Percentiles rank a stretch among this genome's conserved stretches.
Conservation (phyloP, 2,888 invertebrate genomes). For the Coenonympha glycerion region DNA sequence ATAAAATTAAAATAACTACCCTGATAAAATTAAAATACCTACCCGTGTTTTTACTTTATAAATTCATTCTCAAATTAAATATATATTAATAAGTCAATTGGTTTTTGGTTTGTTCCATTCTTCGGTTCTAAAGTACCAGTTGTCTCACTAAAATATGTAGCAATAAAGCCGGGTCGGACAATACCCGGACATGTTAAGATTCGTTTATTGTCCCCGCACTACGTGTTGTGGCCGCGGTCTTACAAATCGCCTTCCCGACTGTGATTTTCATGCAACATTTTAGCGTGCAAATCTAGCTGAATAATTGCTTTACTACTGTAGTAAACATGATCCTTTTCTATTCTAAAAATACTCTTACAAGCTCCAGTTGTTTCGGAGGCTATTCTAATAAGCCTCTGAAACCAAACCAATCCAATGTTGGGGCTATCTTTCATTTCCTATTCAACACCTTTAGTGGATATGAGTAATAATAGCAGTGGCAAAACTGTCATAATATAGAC, state of each 20-base stretch:
- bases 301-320: background rate
- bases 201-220: slow-evolving; percentile 59
- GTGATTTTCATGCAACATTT: slow-evolving; percentile 52
- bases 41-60: background rate
- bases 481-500: no score
- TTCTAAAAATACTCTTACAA: no score
- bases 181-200: slow-evolving; percentile 61
- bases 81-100: slow-evolving; percentile 14
- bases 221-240: slow-evolving; percentile 49
- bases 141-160: slow-evolving; percentile 59
- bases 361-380: no score
- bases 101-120: slow-evolving; percentile 19
- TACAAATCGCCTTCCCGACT: slow-evolving; percentile 47
- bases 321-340: no score
- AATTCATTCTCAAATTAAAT: background rate
- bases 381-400: no score
- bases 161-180: slow-evolving; percentile 61
- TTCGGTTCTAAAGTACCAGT: slow-evolving; percentile 29
- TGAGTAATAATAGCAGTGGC: no score
- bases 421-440: background rate
- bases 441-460: no score
- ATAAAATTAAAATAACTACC: no score
- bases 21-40: background rate
- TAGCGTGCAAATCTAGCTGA: slow-evolving; percentile 28
- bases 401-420: no score